Conservation (phyloP, 2,888 invertebrate genomes). For the Dioctria rufipes region DNA sequence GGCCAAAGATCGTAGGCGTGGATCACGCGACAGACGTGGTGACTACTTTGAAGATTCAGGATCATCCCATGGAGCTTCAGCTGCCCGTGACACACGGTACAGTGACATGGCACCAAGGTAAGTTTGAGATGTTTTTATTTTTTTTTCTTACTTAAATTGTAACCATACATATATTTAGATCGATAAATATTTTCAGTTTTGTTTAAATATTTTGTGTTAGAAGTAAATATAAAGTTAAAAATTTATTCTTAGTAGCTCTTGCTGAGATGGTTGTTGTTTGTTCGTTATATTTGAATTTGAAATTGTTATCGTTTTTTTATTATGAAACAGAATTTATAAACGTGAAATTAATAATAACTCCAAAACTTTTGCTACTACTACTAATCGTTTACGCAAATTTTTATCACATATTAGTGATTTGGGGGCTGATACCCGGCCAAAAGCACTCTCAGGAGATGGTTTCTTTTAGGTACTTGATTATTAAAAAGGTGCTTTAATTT, state of each 20-base stretch:
- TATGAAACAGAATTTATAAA: slow-evolving; percentile 54
- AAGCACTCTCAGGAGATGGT: slow-evolving; percentile 71
- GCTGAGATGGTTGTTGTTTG: slow-evolving; percentile 52
- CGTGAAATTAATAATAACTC: slow-evolving; percentile 59
- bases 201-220: slow-evolving; percentile 52
- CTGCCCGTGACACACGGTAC: slow-evolving; percentile 80
- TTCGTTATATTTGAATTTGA: slow-evolving; percentile 36
- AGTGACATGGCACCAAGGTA: slow-evolving; percentile 91
- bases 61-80: slow-evolving; percentile 72
- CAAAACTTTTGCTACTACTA: slow-evolving; percentile 57
- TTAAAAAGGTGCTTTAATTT: slow-evolving; percentile 53
- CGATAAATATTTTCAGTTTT: slow-evolving; percentile 36
- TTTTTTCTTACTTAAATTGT: slow-evolving; percentile 8
- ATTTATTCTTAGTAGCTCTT: slow-evolving; percentile 28
- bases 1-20: slow-evolving; percentile 69
- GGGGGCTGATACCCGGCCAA: slow-evolving; percentile 70
- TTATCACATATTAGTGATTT: slow-evolving; percentile 67
- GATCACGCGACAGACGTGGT: slow-evolving; percentile 68
- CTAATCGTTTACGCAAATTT: slow-evolving; percentile 59
- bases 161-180: neutral
- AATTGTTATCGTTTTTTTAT: slow-evolving; percentile 47
- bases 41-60: slow-evolving; percentile 72
- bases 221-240: slow-evolving; percentile 46
- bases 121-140: slow-evolving; percentile 70
- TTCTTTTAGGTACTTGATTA: slow-evolving; percentile 68